phyloP scores from a whole-genome alignment of 2,888 invertebrate genomes.

The Drosophila histrio region DNA sequence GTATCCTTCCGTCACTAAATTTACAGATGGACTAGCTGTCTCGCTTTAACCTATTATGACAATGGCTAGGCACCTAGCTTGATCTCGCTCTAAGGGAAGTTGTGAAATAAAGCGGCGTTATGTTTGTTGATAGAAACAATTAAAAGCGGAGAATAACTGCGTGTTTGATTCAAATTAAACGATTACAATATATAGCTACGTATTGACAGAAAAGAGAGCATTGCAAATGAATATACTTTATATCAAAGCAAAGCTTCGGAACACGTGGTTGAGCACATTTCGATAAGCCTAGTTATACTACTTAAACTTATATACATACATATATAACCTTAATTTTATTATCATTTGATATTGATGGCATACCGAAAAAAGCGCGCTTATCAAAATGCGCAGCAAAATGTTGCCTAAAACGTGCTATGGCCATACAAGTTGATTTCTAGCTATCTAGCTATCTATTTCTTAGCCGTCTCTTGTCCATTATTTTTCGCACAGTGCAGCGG shows the following conservation, averaged over 20 bases:
- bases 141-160: no score
- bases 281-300: conserved; percentile 4
- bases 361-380: conserved; percentile 52
- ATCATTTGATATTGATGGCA: conserved; percentile 55
- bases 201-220: no score
- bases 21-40: no score
- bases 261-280: conserved; percentile 27
- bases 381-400: conserved; percentile 67
- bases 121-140: no score
- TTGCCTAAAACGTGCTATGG: background rate
- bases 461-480: background rate
- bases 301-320: background rate
- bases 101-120: no score
- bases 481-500: conserved; percentile 62
- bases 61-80: no score
- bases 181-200: no score
- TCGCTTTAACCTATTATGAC: no score
- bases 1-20: no score
- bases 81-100: no score
- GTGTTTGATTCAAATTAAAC: no score
- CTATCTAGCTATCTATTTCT: background rate
- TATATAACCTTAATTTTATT: conserved; percentile 36
- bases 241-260: background rate
- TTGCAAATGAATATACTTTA: background rate
- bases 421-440: background rate